Percentiles rank a stretch among this genome's conserved stretches.
These are phyloP conservation scores for Baccha elongata DNA, from an alignment of 2,888 invertebrate species.

Conservation along the genomic window DNA sequence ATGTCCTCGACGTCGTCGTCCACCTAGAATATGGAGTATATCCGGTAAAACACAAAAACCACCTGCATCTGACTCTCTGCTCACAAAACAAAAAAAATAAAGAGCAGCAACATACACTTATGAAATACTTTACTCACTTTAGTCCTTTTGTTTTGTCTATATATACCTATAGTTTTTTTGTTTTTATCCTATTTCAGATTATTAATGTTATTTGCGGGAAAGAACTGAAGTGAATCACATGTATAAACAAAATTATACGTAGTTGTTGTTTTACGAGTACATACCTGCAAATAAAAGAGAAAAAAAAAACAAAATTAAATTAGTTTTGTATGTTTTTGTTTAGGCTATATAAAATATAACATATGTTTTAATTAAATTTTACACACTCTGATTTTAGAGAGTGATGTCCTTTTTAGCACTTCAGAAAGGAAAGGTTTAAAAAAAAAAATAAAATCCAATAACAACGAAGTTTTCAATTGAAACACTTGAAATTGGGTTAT, in stretches of 20 bases:
- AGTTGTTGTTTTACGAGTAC: slow-evolving; percentile 59
- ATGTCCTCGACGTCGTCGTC: slow-evolving; percentile 29
- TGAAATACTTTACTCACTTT: slow-evolving; percentile 72
- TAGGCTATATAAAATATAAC: slow-evolving; percentile 9
- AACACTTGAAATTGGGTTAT: slow-evolving; percentile 69
- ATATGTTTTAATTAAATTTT: slow-evolving; percentile 66
- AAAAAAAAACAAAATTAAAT: slow-evolving; percentile 54
- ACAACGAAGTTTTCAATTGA: slow-evolving; percentile 45
- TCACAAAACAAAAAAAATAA: slow-evolving; percentile 25
- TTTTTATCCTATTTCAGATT: slow-evolving; percentile 41
- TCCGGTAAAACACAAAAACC: slow-evolving; percentile 16
- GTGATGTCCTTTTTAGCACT: slow-evolving; percentile 51
- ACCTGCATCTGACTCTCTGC: slow-evolving; percentile 40
- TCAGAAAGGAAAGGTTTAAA: slow-evolving; percentile 32
- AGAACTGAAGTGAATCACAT: slow-evolving; percentile 65
- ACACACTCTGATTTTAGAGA: slow-evolving; percentile 19
- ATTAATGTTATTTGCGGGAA: slow-evolving; percentile 65
- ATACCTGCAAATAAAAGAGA: slow-evolving; percentile 67
- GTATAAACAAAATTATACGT: slow-evolving; percentile 35
- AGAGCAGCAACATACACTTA: slow-evolving; percentile 67
- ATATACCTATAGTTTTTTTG: slow-evolving; percentile 37
- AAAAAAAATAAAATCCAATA: slow-evolving; percentile 36
- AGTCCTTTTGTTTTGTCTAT: slow-evolving; percentile 53
- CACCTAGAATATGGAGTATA: slow-evolving; percentile 40
- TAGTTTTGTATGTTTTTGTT: slow-evolving; percentile 47